Evolutionary conservation across 1,140 invertebrate species (phyloP).

Genomic region (Plodia interpunctella): DNA sequence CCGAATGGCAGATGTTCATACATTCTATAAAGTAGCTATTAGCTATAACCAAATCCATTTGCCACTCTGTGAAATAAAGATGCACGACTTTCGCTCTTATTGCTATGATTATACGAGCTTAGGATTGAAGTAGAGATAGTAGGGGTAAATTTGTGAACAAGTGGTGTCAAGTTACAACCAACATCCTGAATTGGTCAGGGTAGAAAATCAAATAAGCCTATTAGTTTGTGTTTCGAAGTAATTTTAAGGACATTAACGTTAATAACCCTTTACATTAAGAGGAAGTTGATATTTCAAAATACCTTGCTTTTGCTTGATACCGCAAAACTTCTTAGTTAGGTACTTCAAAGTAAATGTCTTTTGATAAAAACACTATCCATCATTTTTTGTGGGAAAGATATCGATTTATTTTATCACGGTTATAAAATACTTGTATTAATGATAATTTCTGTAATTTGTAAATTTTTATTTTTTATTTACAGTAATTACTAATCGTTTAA

Average conservation of each 20-base stretch:
- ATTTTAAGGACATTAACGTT: too few species aligned
- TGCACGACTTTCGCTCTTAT: background rate
- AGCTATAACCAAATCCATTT: background rate
- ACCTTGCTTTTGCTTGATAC: too few species aligned
- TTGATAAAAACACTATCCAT: too few species aligned
- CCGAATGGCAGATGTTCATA: background rate
- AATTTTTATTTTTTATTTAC: too few species aligned
- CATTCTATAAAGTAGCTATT: conserved; percentile 7
- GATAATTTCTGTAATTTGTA: too few species aligned
- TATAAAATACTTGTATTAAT: too few species aligned
- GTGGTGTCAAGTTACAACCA: conserved; percentile 1
- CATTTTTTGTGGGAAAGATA: too few species aligned
- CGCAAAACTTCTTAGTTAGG: too few species aligned
- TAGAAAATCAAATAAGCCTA: background rate
- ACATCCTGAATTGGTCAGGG: background rate
- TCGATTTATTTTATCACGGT: too few species aligned
- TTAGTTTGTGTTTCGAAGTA: background rate
- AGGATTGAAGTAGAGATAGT: background rate
- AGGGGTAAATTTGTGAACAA: background rate
- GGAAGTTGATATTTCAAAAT: background rate
- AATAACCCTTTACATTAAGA: too few species aligned
- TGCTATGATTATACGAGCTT: background rate
- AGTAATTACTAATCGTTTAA: too few species aligned
- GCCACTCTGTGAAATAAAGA: background rate
- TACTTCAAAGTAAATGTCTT: too few species aligned